Evolutionary conservation across 2,888 invertebrate species (phyloP).

Genomic region (Lingula anatina): DNA sequence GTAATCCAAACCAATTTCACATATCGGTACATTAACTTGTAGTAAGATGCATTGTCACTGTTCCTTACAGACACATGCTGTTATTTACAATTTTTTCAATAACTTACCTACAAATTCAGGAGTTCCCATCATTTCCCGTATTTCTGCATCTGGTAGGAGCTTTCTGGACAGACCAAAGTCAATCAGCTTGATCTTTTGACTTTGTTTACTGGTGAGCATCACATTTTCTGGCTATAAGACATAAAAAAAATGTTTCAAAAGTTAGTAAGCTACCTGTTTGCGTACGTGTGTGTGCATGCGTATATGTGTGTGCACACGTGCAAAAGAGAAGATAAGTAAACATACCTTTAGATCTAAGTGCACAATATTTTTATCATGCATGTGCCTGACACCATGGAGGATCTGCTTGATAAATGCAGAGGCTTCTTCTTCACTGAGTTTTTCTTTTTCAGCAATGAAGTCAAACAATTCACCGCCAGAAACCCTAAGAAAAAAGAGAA

Average conservation of each 20-base stretch:
- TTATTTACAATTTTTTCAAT: not conserved
- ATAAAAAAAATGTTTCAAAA: too few relatives aligned
- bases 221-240: conserved; percentile 61
- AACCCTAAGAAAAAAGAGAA: conserved; percentile 53
- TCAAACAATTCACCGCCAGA: conserved; percentile 66
- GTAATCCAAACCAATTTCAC: too few relatives aligned
- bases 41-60: too few relatives aligned
- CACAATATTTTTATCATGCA: conserved; percentile 62
- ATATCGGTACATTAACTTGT: too few relatives aligned
- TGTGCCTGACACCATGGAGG: conserved; percentile 60
- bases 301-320: too few relatives aligned
- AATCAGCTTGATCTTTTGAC: conserved; percentile 61
- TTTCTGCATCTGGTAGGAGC: conserved; percentile 50
- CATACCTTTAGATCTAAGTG: conserved; percentile 64
- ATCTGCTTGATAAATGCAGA: conserved; percentile 62
- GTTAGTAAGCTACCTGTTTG: too few relatives aligned
- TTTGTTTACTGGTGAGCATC: conserved; percentile 56
- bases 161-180: conserved; percentile 61
- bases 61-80: too few relatives aligned
- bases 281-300: too few relatives aligned
- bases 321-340: not conserved
- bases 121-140: conserved; percentile 59
- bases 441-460: conserved; percentile 57
- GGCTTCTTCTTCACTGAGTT: conserved; percentile 60
- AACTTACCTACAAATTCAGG: conserved; percentile 58